Conservation (phyloP, 2,797 vertebrate genomes). For the Hafferia zeledoni region DNA sequence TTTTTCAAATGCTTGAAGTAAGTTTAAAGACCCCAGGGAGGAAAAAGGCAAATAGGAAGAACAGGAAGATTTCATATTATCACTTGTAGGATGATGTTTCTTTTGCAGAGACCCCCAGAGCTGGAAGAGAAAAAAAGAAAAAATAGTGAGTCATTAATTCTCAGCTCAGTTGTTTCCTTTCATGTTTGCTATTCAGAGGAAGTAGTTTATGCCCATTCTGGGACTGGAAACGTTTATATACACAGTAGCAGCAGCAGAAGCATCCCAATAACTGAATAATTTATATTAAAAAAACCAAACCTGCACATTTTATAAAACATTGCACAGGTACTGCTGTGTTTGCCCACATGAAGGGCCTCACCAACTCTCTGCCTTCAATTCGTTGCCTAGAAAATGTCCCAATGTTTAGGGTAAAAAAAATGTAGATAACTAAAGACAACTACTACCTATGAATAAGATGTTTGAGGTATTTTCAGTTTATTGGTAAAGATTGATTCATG, state of each 20-base stretch:
- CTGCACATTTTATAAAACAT: background rate
- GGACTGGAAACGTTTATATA: constrained; percentile 39
- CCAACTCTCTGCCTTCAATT: background rate
- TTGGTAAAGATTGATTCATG: background rate
- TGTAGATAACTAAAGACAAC: background rate
- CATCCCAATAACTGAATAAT: constrained; percentile 40
- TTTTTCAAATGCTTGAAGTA: constrained; percentile 13
- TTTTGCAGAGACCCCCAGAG: constrained; percentile 19
- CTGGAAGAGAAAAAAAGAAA: background rate
- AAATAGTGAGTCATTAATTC: constrained; percentile 41
- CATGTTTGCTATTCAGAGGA: constrained; percentile 44
- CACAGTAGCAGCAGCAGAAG: background rate
- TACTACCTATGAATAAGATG: background rate
- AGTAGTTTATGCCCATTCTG: constrained; percentile 48
- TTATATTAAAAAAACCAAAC: background rate
- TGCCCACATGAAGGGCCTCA: background rate
- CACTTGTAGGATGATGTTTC: constrained; percentile 31
- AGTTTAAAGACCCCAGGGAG: constrained; percentile 23
- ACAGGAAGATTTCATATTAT: constrained; percentile 24
- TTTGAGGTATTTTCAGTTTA: background rate
- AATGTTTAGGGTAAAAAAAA: background rate
- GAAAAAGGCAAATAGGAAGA: constrained; percentile 35
- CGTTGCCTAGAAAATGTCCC: background rate
- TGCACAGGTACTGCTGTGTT: background rate
- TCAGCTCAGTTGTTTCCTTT: constrained; percentile 46